Evolutionary conservation across 2,888 invertebrate species (phyloP), one percentile per base, ranked within the genome.

Genomic region (Steinernema hermaphroditum): DNA sequence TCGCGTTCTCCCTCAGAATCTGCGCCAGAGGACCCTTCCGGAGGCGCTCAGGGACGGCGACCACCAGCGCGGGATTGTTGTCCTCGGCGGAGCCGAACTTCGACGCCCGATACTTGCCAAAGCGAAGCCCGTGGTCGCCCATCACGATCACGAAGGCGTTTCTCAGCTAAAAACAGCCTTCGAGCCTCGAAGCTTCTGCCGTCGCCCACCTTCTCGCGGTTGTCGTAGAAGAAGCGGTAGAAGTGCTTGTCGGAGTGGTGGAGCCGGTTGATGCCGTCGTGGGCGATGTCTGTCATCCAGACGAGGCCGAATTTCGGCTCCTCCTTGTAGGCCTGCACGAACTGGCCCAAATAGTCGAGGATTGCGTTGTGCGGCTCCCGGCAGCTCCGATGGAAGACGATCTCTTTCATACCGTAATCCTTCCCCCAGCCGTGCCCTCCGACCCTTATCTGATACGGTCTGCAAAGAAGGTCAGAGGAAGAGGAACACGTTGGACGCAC

Each of bases 101-200:
- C 14, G 81, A 81, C 0, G 76, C 37, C 2, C 76, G 71, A 12
- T 76, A 76, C 8, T 49, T 41, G 24, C 81, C 81, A 44, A 80
- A 80, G 24, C 81, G 72, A 12, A 79, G 68, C 9, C 81, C 80
- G 68, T 81, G 81, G 62, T 81, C 81, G 6, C 79, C 81, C 69
- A 80, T 77, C n/a, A 81, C 41, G 62, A 80, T 75, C 0, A 80
- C 74, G 71, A 79, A 81, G 6, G 79, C 76, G 37, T 80, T 79
- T 19, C 80, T 76, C 2, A 81, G 69, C 77, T 81, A 57, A 68
- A 82, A 43, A 76, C 41, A 16, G 54, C 49, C 57, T 19, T 62
- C 44, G 46, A 50, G 19, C 37, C 74, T 68, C 44, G 4, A 29
- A 44, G 24, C n/a, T 37, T 41, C n/a, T 57, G 70, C 19, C 34